Conservation (phyloP, 35 echinoderm and acorn worm genomes). For the Heliocidaris tuberculata region DNA sequence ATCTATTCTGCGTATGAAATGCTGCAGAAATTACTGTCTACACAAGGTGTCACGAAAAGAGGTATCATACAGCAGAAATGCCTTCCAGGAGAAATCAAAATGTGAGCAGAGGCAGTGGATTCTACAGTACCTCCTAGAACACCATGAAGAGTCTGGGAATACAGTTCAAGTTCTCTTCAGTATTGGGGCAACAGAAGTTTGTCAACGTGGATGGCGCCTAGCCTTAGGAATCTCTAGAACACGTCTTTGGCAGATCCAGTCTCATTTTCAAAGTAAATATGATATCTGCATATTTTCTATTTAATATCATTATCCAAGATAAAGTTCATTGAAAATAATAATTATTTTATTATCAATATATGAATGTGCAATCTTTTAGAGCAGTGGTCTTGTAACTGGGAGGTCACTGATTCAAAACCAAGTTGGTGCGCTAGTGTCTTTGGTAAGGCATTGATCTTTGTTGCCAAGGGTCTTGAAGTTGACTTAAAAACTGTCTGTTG, state of each 20-base stretch:
- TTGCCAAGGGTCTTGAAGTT: no score
- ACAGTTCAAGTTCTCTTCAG: background rate
- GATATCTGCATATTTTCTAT: background rate
- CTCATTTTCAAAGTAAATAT: background rate
- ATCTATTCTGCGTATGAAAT: constrained; percentile 11
- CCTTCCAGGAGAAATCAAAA: background rate
- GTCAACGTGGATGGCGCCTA: constrained; percentile 22
- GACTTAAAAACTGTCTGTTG: no score
- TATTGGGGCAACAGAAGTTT: constrained; percentile 26
- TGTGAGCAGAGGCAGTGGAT: constrained; percentile 35
- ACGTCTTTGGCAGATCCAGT: constrained; percentile 1
- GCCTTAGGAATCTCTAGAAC: constrained; percentile 25
- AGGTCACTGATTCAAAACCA: background rate
- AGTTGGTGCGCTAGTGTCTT: no score
- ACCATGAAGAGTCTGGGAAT: background rate
- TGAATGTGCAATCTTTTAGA: background rate
- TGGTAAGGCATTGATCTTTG: no score
- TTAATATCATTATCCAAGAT: background rate
- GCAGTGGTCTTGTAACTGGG: background rate
- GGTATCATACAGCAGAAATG: background rate
- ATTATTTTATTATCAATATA: background rate
- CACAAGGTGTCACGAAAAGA: constrained; percentile 22
- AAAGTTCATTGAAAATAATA: background rate
- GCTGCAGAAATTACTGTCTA: constrained; percentile 40
- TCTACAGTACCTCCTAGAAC: constrained; percentile 10